Base-by-base conservation (phyloP, 2,113 vertebrate genomes). In the Oncorhynchus clarkii region DNA sequence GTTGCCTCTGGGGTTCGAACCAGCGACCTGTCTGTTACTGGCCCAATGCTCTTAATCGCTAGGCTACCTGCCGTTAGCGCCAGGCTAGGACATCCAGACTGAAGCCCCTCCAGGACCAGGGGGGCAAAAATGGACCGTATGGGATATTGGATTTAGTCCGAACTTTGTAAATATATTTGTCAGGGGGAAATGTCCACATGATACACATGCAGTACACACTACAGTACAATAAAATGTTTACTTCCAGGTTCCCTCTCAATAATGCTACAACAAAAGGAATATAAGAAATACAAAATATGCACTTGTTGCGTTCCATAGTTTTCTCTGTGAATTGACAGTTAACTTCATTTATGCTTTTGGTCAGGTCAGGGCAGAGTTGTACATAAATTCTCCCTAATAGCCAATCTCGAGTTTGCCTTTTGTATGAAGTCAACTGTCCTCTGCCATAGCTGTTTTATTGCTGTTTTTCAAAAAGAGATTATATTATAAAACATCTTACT, bases 231-330 rank as follows among this genome's bases (percentile, higher is more conserved):
- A 11, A 22, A 22, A 62, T 13, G 1, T 22, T 39, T 39, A 39
- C 39, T 39, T 39, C 7, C 34, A 39, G 34, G 34, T 39, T 8
- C 62, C 70, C 0, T 39, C 39, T 39, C 39, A 39, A 9, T 39
- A 9, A 39, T 39, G 39, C 39, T 39, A 39, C 39, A 39, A 39
- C 39, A 39, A 39, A 39, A 39, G 39, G 39, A 39, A 39, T 39
- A 39, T 39, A 39, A 9, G 34, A 62, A 65, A 31, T 71, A 9
- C 2, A 9, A 9, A 39, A 9, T 66, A 66, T 66, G 60, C 80
- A 91, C 87, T 82, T 91, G 89, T 91, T 91, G 88, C 80, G 72
- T 18, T 59, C 75, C 12, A 62, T 54, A 51, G 3, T 39, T 57
- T 20, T 57, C 13, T 39, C 16, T 57, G 51, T 57, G 51, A 57